Evolutionary conservation across 1,140 invertebrate genomes (phyloP), one percentile per base, ranked within the genome.

Genomic region (Zaprionus ghesquierei): DNA sequence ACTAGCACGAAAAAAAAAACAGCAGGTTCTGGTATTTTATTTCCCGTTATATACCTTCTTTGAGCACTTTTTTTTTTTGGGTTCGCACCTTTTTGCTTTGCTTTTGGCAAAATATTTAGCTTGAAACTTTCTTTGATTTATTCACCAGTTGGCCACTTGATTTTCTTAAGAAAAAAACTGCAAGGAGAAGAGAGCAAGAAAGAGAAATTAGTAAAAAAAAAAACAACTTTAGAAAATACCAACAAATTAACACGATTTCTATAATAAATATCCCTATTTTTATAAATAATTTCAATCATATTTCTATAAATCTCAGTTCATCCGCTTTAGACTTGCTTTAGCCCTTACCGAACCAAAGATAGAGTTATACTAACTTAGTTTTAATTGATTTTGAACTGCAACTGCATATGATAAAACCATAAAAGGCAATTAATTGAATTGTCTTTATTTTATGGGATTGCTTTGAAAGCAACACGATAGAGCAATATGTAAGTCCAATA

Each of bases 121-220:
- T 53, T 65, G 35, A 64, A 27, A 50, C 35, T 70, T 77, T 79
- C 56, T 64, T 22, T 54, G 59, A 75, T 58, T 70, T 59, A 56
- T 73, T 51, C 56, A 29, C 63, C n/a, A 20, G 15, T 53, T 20
- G 33, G 75, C 81, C 75, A 89, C 76, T 77, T 53, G 59, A 62
- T 77, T 71, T 64, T 60, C 73, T 72, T 65, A 62, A 68, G 53
- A 69, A 74, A 62, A n/a, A 75, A 64, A 63, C 76, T 84, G 82
- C 9, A 81, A 53, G 33, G 35, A 49, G 41, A 27, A 18, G 6
- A 41, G n/a, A 41, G 35, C 29, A 75, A 35, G 3, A 25, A 46
- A 41, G 5, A 10, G 49, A 10, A 20, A 49, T 58, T 20, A 44
- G 8, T 62, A 38, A 29, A 0, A 10, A 55, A 55, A n/a, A n/a